phyloP scores from a whole-genome alignment of 2,888 invertebrate genomes.

The Polia nebulosa region DNA sequence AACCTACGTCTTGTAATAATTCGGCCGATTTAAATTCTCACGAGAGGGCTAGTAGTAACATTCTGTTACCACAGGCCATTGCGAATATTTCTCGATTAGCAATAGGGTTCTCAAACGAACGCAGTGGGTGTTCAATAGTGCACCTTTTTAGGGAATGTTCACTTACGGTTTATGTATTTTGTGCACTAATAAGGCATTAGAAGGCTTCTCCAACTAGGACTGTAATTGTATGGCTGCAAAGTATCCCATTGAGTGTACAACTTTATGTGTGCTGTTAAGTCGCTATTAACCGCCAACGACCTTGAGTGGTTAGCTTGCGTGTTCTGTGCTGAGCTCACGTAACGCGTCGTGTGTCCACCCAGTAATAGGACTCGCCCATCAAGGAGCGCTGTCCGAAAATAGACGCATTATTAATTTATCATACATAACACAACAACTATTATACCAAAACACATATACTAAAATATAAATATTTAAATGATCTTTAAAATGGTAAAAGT shows the following conservation, averaged over 20 bases:
- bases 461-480: no score
- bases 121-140: constrained; percentile 36
- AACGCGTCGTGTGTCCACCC: no score
- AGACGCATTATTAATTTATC: no score
- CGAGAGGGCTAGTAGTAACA: constrained; percentile 13
- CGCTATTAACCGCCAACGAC: no score
- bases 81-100: constrained; percentile 18
- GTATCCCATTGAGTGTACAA: not conserved
- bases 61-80: not conserved
- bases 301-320: no score
- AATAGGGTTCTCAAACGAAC: not conserved
- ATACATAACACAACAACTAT: no score
- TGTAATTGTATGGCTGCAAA: constrained; percentile 1
- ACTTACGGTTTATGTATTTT: constrained; percentile 25
- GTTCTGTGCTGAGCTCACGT: no score
- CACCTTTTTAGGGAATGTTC: constrained; percentile 38
- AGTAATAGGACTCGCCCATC: no score
- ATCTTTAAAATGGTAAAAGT: no score
- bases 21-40: constrained; percentile 23
- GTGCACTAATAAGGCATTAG: constrained; percentile 16
- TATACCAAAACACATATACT: no score
- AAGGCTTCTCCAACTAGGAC: constrained; percentile 4
- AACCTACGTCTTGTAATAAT: constrained; percentile 29
- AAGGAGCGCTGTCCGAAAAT: no score
- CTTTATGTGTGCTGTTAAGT: constrained; percentile 9